Evolutionary conservation across 2,797 vertebrate species (phyloP).

Genomic region (Austrolebias charrua): DNA sequence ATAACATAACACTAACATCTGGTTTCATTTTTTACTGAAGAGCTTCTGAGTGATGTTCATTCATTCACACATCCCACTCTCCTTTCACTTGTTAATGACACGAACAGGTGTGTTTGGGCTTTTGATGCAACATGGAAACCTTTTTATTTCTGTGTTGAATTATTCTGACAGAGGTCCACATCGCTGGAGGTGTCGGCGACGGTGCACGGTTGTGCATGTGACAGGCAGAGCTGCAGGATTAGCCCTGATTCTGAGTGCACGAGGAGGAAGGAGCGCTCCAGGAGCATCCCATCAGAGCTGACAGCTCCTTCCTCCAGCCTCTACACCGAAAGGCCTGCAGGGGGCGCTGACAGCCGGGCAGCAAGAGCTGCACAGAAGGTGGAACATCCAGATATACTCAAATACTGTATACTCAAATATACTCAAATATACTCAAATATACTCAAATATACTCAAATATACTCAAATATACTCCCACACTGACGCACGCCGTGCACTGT

Average conservation of each 20-base stretch:
- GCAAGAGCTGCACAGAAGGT: constrained; percentile 70
- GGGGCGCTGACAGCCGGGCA: constrained; percentile 53
- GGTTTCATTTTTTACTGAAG: constrained; percentile 39
- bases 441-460: no score
- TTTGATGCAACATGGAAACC: constrained; percentile 40
- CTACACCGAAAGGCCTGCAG: constrained; percentile 60
- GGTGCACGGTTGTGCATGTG: constrained; percentile 52
- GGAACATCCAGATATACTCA: constrained; percentile 62
- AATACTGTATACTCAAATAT: no score
- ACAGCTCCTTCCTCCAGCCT: constrained; percentile 63
- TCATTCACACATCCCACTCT: constrained; percentile 37
- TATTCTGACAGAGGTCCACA: constrained; percentile 78
- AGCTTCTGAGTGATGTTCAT: constrained; percentile 43
- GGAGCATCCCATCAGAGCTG: constrained; percentile 74
- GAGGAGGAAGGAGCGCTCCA: constrained; percentile 61
- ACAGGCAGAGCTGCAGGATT: constrained; percentile 63
- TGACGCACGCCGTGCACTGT: no score
- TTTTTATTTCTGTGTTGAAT: constrained; percentile 45
- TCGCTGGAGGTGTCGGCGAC: constrained; percentile 71
- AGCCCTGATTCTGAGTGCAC: constrained; percentile 52
- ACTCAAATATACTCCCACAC: no score
- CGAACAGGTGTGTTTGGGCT: constrained; percentile 53
- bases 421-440: no score
- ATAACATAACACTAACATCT: no score
- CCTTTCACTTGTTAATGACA: constrained; percentile 59